Percentiles rank a stretch among this genome's conserved stretches.
phyloP scores from a whole-genome alignment of 2,888 invertebrate genomes.

The Dione vanillae region DNA sequence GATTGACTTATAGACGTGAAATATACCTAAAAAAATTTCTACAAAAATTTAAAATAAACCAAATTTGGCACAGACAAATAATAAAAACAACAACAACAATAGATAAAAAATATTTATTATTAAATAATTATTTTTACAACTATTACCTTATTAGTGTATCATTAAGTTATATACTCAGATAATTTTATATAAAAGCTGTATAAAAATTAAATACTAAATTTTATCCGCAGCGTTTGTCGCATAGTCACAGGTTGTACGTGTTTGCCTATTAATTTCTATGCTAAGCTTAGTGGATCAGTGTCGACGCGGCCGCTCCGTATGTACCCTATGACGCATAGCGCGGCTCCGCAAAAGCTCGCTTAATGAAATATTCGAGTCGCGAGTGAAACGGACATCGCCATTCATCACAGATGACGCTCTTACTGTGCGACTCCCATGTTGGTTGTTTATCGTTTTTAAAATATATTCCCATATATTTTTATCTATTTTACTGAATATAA shows the following conservation, averaged over 20 bases:
- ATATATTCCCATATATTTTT: neutral
- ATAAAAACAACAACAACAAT: too few relatives aligned
- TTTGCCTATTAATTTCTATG: constrained; percentile 75
- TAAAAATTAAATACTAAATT: constrained; percentile 37
- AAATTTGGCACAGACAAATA: too few relatives aligned
- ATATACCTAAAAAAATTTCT: too few relatives aligned
- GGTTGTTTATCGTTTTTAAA: constrained; percentile 26
- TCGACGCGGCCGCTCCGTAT: constrained; percentile 69
- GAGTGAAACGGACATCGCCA: constrained; percentile 72
- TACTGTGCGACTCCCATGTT: constrained; percentile 56
- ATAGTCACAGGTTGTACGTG: constrained; percentile 59
- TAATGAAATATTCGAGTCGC: constrained; percentile 80
- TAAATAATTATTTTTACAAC: too few relatives aligned
- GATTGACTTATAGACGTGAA: too few relatives aligned
- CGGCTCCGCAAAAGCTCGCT: constrained; percentile 68
- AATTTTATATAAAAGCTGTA: constrained; percentile 6
- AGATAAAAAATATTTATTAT: too few relatives aligned
- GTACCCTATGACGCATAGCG: constrained; percentile 78
- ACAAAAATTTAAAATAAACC: too few relatives aligned
- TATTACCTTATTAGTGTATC: too few relatives aligned
- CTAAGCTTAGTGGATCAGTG: constrained; percentile 78
- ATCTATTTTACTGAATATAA: too few relatives aligned
- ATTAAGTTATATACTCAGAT: neutral
- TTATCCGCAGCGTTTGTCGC: constrained; percentile 52
- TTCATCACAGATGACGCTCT: constrained; percentile 76